phyloP scores from a whole-genome alignment of 2,888 invertebrate species.

The Nemotelus pantherinus region DNA sequence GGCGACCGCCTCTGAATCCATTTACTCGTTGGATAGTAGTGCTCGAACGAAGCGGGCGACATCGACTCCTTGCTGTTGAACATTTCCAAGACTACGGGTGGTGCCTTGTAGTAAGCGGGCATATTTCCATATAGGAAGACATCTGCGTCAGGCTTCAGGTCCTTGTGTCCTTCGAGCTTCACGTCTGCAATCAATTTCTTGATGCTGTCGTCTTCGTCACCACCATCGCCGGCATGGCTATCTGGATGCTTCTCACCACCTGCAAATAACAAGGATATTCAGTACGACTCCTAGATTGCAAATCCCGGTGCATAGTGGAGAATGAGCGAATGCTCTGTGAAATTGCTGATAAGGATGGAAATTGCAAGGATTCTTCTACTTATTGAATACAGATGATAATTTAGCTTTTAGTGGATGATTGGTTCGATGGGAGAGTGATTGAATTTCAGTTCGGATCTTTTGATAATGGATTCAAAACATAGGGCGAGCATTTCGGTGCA shows the following conservation, averaged over 20 bases:
- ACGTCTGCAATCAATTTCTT: slow-evolving; percentile 28
- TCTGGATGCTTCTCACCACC: neutral
- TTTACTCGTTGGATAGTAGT: slow-evolving; percentile 46
- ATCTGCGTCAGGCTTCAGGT: slow-evolving; percentile 44
- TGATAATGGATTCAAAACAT: too few relatives aligned
- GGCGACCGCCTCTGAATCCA: slow-evolving; percentile 42
- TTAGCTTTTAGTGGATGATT: too few relatives aligned
- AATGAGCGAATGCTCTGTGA: too few relatives aligned
- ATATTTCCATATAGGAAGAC: slow-evolving; percentile 43
- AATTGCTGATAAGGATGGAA: too few relatives aligned
- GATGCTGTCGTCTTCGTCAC: slow-evolving; percentile 4
- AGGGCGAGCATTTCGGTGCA: too few relatives aligned
- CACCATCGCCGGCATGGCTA: neutral
- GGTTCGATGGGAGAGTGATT: neutral
- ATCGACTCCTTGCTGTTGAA: slow-evolving; percentile 41
- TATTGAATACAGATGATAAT: too few relatives aligned
- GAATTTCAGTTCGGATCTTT: neutral
- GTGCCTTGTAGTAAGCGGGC: slow-evolving; percentile 34
- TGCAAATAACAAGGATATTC: neutral
- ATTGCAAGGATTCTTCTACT: too few relatives aligned
- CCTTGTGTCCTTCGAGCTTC: slow-evolving; percentile 22
- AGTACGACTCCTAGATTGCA: neutral
- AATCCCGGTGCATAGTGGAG: too few relatives aligned
- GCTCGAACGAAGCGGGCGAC: slow-evolving; percentile 27
- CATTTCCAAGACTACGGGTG: slow-evolving; percentile 42